phyloP scores from a whole-genome alignment of 2,113 vertebrate species.

The Notarius lentiginosus region DNA sequence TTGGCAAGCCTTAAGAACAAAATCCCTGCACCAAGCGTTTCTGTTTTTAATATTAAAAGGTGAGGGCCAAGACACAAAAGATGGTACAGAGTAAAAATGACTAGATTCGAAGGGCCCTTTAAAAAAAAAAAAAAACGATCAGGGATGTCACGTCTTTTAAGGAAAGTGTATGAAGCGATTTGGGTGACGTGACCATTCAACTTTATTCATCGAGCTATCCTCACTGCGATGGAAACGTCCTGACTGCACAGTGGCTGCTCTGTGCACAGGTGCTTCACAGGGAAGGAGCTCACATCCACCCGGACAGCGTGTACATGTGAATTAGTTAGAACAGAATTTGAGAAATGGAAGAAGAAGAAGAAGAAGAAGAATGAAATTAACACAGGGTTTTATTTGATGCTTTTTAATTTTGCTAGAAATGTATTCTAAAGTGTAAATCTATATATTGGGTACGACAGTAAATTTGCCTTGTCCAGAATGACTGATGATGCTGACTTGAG shows the following conservation, averaged over 20 bases:
- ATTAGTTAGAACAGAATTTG: conserved; percentile 52
- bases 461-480: conserved; percentile 53
- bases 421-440: conserved; percentile 58
- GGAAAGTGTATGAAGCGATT: conserved; percentile 11
- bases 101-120: not conserved
- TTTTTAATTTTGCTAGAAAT: conserved; percentile 59
- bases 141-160: conserved; percentile 26
- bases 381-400: conserved; percentile 72
- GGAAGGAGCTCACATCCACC: conserved; percentile 43
- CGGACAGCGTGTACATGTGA: conserved; percentile 54
- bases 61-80: not conserved
- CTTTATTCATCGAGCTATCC: conserved; percentile 53
- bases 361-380: conserved; percentile 47
- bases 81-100: not conserved
- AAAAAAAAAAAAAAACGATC: not conserved
- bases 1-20: conserved; percentile 22
- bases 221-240: conserved; percentile 29
- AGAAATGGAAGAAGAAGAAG: conserved; percentile 21
- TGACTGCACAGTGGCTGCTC: conserved; percentile 28
- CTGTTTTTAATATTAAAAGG: not conserved
- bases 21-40: not conserved
- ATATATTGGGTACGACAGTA: conserved; percentile 72
- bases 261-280: conserved; percentile 48
- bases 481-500: conserved; percentile 54
- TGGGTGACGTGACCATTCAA: conserved; percentile 50